These are phyloP conservation scores for Drosophila burlai DNA, from an alignment of 1,140 invertebrate genomes.

Conservation along the genomic window DNA sequence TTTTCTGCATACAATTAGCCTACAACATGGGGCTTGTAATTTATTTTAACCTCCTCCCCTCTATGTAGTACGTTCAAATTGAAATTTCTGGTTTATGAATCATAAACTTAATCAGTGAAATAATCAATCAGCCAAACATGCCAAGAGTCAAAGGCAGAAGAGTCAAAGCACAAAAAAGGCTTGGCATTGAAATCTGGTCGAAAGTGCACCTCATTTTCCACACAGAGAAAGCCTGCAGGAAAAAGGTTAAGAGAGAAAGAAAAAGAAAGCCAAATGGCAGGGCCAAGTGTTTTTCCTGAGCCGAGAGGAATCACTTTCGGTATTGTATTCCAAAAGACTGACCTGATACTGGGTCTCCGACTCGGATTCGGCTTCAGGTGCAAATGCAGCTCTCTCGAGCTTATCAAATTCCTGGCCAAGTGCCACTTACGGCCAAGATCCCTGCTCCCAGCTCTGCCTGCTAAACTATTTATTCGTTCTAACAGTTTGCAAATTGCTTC, in stretches of 20 bases:
- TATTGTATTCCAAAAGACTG: constrained; percentile 16
- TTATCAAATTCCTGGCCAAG: constrained; percentile 51
- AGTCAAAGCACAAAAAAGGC: constrained; percentile 36
- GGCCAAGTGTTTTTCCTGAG: constrained; percentile 33
- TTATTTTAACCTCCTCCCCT: constrained; percentile 61
- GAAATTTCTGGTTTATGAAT: constrained; percentile 69
- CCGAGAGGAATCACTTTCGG: constrained; percentile 23
- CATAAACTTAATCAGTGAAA: constrained; percentile 74
- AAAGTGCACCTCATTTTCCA: constrained; percentile 16
- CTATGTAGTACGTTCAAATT: constrained; percentile 34
- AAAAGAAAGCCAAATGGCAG: constrained; percentile 37
- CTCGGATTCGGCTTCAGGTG: constrained; percentile 31
- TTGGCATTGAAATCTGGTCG: constrained; percentile 53
- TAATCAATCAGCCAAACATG: constrained; percentile 71
- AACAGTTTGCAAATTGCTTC: constrained; percentile 75
- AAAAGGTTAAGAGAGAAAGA: constrained; percentile 5
- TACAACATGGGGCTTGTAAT: constrained; percentile 66
- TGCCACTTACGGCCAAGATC: constrained; percentile 46
- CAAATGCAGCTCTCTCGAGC: constrained; percentile 37
- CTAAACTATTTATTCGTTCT: constrained; percentile 60
- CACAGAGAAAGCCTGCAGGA: constrained; percentile 14
- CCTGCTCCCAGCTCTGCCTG: constrained; percentile 8
- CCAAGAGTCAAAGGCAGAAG: constrained; percentile 52
- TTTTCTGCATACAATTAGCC: constrained; percentile 78
- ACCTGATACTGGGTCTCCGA: background rate